Conservation (phyloP, 2,888 invertebrate genomes). For the Dysmachus trigonus region DNA sequence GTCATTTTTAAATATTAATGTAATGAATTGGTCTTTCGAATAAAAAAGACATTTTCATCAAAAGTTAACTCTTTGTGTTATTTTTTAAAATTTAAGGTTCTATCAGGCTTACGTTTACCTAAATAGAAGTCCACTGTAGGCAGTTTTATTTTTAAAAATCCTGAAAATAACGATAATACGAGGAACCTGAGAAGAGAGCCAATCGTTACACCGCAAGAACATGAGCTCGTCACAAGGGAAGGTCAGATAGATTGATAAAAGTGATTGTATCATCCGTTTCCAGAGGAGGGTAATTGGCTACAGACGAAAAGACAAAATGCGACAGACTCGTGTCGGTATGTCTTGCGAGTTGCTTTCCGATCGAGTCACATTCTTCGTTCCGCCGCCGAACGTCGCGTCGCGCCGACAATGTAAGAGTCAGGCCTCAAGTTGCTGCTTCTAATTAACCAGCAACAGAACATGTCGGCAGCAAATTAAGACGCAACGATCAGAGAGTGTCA, state of each 20-base stretch:
- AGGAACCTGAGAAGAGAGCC: not conserved
- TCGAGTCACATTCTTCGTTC: not conserved
- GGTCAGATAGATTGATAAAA: not conserved
- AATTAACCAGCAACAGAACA: slow-evolving; percentile 25
- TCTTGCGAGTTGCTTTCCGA: not conserved
- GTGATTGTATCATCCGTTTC: not conserved
- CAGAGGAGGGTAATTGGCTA: not conserved
- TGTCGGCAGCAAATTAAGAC: slow-evolving; percentile 19
- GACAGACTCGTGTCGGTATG: not conserved
- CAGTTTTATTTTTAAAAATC: not conserved
- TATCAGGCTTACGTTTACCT: no score
- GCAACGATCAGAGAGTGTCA: slow-evolving; percentile 25
- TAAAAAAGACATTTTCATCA: no score
- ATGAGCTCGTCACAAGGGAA: not conserved
- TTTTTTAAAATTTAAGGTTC: no score
- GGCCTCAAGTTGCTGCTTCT: not conserved
- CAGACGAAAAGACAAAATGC: not conserved
- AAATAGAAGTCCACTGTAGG: no score
- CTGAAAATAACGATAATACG: not conserved
- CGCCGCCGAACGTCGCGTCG: no score
- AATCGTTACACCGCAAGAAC: not conserved
- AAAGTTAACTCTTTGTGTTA: no score
- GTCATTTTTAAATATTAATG: no score
- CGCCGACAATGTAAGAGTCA: not conserved
- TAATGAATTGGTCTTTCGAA: no score